phyloP scores from a whole-genome alignment of 2,888 invertebrate genomes.

The Drosophila austrosaltans region DNA sequence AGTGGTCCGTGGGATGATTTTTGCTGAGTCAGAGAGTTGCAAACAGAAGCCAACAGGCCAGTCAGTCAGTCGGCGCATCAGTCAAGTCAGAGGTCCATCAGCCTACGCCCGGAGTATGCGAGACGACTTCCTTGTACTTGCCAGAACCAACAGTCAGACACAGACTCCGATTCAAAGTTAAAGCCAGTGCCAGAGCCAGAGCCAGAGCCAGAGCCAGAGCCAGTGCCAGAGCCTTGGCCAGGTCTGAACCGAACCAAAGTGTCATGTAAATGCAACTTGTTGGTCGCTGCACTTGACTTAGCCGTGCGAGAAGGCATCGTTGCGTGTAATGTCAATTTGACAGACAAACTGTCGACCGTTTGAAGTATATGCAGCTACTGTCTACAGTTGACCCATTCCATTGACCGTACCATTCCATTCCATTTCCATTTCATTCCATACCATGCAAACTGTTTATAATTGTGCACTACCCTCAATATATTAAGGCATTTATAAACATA shows the following conservation, averaged over 20 bases:
- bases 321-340: constrained; percentile 75
- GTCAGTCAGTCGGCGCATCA: constrained; percentile 67
- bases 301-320: constrained; percentile 42
- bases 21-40: constrained; percentile 73
- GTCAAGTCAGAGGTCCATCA: constrained; percentile 47
- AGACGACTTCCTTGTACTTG: constrained; percentile 4
- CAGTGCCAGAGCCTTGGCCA: not conserved
- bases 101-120: constrained; percentile 41
- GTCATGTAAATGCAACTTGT: constrained; percentile 74
- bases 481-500: constrained; percentile 25
- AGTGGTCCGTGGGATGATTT: constrained; percentile 35
- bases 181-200: not conserved
- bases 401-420: not conserved
- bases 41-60: constrained; percentile 74
- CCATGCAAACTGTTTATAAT: constrained; percentile 68
- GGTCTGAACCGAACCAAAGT: constrained; percentile 46
- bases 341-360: constrained; percentile 79
- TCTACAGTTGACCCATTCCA: constrained; percentile 50
- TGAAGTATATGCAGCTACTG: constrained; percentile 75
- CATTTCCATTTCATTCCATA: not conserved
- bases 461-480: constrained; percentile 46
- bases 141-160: constrained; percentile 22
- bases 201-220: constrained; percentile 41
- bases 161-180: constrained; percentile 33
- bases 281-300: constrained; percentile 51